Percentiles rank a stretch among this genome's conserved stretches.
These are phyloP conservation scores for Ligdia adustata DNA, from an alignment of 2,888 invertebrate genomes.

Conservation along the genomic window DNA sequence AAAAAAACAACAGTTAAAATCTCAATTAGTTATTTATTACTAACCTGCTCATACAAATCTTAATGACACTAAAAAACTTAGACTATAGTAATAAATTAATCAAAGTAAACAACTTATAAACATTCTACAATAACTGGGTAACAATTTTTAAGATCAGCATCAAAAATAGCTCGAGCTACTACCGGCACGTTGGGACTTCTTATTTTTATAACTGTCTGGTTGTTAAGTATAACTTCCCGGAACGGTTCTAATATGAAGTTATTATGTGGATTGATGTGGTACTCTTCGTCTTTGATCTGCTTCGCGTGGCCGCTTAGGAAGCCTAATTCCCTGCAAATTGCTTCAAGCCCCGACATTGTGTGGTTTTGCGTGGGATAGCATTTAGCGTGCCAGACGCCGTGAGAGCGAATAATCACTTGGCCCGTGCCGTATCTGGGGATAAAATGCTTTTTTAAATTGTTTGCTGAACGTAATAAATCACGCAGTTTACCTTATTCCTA, in stretches of 20 bases:
- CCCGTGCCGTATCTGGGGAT: slow-evolving; percentile 82
- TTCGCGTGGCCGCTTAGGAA: slow-evolving; percentile 83
- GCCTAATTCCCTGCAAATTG: slow-evolving; percentile 86
- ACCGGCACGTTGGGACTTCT: slow-evolving; percentile 66
- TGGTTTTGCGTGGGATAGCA: slow-evolving; percentile 84
- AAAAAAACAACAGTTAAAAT: no score
- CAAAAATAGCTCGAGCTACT: slow-evolving; percentile 63
- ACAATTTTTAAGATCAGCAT: slow-evolving; percentile 57
- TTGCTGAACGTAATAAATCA: no score
- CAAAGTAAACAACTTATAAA: slow-evolving; percentile 41
- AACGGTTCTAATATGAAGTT: slow-evolving; percentile 62
- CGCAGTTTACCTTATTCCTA: no score
- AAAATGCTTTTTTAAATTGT: not conserved
- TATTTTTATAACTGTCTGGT: slow-evolving; percentile 64
- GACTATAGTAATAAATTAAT: slow-evolving; percentile 1
- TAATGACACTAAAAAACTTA: no score
- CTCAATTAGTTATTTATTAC: no score
- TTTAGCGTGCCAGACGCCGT: slow-evolving; percentile 89
- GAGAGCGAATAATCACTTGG: slow-evolving; percentile 86
- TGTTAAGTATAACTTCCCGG: slow-evolving; percentile 65
- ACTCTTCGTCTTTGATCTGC: slow-evolving; percentile 49
- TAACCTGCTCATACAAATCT: no score
- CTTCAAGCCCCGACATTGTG: slow-evolving; percentile 80
- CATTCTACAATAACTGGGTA: slow-evolving; percentile 79
- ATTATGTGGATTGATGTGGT: slow-evolving; percentile 51